Evolutionary conservation across 2,113 vertebrate genomes (phyloP).

Genomic region (Plecturocebus donacophilus): DNA sequence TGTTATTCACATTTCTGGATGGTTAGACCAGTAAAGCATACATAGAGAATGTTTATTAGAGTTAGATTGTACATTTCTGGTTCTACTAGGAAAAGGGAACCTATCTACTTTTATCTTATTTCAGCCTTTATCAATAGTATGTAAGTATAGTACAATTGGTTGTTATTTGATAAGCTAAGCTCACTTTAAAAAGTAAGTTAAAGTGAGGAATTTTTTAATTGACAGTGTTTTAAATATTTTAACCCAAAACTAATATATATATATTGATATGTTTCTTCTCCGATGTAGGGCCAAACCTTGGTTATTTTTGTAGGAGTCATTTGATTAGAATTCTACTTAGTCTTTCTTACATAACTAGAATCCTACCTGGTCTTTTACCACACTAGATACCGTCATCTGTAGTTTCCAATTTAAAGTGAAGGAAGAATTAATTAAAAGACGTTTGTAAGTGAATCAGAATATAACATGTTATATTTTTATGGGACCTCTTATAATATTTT

Average conservation of each 20-base stretch:
- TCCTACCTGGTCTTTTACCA: neutral
- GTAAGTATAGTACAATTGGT: neutral
- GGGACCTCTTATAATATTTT: neutral
- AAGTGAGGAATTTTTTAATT: slow-evolving; percentile 1
- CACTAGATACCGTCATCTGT: neutral
- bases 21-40: neutral
- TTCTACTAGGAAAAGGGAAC: neutral
- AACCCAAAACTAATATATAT: neutral
- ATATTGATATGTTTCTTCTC: neutral
- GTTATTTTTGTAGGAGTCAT: neutral
- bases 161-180: slow-evolving; percentile 8
- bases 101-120: slow-evolving; percentile 31
- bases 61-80: neutral
- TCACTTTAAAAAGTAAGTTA: neutral
- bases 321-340: slow-evolving; percentile 1
- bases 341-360: slow-evolving; percentile 12
- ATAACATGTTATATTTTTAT: neutral
- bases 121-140: neutral
- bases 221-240: slow-evolving; percentile 11
- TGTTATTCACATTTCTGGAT: slow-evolving; percentile 40
- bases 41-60: slow-evolving; percentile 6
- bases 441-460: neutral
- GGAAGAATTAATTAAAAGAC: neutral
- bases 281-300: neutral
- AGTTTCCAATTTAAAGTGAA: neutral